These are phyloP conservation scores for Gyrodactylus bullatarudis DNA, from an alignment of 1,140 invertebrate genomes.

Conservation along the genomic window DNA sequence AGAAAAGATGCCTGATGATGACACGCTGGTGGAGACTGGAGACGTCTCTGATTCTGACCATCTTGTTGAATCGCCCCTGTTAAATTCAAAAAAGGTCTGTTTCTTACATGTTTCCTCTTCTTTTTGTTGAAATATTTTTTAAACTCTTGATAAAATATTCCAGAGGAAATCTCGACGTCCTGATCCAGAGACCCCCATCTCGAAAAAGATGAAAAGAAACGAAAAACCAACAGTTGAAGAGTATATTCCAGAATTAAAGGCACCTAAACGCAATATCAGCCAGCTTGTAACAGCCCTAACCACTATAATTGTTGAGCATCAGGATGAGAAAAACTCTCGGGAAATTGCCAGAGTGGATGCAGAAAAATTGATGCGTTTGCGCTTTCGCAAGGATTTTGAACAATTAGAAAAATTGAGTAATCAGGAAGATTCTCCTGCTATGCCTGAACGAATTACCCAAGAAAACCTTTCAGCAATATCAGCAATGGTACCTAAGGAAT, in stretches of 20 bases:
- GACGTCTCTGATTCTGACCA: neutral
- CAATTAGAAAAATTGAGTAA: too few species aligned
- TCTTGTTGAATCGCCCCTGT: neutral
- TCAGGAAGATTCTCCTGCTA: too few species aligned
- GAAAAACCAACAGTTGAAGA: neutral
- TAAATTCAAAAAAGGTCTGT: neutral
- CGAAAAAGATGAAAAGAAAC: neutral
- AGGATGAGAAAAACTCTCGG: neutral
- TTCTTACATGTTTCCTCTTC: neutral
- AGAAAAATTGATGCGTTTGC: neutral
- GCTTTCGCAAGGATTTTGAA: neutral
- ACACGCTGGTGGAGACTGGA: neutral
- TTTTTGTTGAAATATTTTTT: neutral
- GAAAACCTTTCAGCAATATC: too few species aligned
- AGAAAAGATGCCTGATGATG: neutral
- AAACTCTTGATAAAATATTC: too few species aligned
- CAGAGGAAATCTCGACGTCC: neutral
- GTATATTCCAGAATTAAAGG: neutral
- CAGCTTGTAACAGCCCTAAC: neutral
- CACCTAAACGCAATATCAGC: neutral
- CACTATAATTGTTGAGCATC: neutral
- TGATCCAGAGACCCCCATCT: neutral
- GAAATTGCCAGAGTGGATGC: neutral
- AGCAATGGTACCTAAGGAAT: too few species aligned
- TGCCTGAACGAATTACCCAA: too few species aligned